Conservation (phyloP, 2,797 vertebrate genomes). For the Limnodromus scolopaceus region DNA sequence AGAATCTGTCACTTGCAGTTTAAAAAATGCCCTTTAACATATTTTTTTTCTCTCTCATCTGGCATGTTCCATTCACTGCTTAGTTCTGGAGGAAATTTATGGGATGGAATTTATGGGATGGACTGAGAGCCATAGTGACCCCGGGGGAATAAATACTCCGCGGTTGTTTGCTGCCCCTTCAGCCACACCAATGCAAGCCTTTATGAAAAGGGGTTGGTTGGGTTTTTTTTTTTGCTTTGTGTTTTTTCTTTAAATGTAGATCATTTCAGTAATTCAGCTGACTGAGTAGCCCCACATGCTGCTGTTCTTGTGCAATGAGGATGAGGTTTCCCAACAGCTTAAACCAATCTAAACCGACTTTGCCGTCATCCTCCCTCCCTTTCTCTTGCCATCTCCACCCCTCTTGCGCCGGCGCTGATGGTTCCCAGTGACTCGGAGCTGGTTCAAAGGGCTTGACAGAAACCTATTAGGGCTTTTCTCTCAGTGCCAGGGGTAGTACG, state of each 20-base stretch:
- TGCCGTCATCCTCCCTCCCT: not conserved
- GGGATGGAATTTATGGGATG: not conserved
- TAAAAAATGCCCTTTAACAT: not conserved
- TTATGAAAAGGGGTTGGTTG: rapidly evolving
- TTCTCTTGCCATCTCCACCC: not conserved
- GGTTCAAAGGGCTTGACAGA: not conserved
- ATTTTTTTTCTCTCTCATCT: not conserved
- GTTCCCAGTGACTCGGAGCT: not conserved
- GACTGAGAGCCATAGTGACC: not conserved
- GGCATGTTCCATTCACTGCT: not conserved
- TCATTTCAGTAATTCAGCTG: not conserved
- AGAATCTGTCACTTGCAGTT: not conserved
- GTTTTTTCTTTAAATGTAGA: not conserved
- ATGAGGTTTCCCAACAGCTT: constrained; percentile 31
- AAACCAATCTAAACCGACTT: not conserved
- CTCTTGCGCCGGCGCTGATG: not conserved
- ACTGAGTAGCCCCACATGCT: not conserved
- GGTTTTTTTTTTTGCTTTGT: too few relatives aligned
- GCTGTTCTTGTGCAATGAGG: not conserved
- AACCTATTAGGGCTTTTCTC: not conserved
- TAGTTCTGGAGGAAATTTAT: not conserved
- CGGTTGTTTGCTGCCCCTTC: not conserved
- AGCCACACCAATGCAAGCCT: not conserved
- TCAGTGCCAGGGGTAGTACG: not conserved
- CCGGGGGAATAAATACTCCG: not conserved